Evolutionary conservation across 2,888 invertebrate genomes (phyloP).

Genomic region (Strigamia transsilvanica): DNA sequence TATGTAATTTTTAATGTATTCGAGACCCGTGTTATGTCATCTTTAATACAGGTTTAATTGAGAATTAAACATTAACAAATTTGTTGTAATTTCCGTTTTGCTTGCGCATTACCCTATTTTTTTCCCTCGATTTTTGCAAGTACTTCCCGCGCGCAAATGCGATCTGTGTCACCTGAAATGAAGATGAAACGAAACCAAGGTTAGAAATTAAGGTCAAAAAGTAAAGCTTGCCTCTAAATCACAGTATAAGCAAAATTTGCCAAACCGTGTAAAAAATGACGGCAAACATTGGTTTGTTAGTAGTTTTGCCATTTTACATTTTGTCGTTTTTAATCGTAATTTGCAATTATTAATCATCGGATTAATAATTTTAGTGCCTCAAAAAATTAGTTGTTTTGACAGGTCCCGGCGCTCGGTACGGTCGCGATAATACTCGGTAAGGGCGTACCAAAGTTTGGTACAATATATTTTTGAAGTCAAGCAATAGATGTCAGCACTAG

Average conservation of each 20-base stretch:
- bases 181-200: constrained; percentile 10
- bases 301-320: no score
- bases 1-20: neutral
- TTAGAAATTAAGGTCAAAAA: constrained; percentile 26
- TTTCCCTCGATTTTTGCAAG: neutral
- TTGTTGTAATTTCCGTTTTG: constrained; percentile 13
- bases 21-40: neutral
- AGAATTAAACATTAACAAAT: neutral
- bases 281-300: neutral
- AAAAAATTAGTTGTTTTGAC: no score
- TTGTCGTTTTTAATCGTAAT: no score
- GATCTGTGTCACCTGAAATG: constrained; percentile 2
- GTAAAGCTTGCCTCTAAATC: neutral
- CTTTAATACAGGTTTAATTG: neutral
- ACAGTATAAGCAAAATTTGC: neutral
- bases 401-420: no score
- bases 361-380: no score
- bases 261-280: neutral
- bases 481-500: no score
- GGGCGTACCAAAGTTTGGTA: no score
- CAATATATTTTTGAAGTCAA: no score
- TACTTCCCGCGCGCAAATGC: neutral
- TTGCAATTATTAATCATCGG: no score
- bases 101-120: neutral
- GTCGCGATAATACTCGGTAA: no score